Percentiles rank a stretch among this genome's conserved stretches.
Conservation (phyloP, 2,888 invertebrate species). For the Iselma pallidipennis region DNA sequence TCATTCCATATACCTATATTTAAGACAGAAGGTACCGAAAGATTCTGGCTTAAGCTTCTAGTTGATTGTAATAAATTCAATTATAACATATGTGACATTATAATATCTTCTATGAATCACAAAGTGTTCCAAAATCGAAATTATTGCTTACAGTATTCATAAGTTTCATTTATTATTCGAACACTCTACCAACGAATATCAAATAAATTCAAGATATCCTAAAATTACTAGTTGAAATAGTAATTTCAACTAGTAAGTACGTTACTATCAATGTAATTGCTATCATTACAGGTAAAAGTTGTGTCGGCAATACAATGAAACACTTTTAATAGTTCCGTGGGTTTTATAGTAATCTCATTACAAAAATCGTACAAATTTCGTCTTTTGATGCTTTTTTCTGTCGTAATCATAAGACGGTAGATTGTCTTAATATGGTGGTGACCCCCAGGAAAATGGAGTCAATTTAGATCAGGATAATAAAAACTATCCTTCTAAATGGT, state of each 20-base stretch:
- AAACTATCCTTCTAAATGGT: conserved; percentile 22
- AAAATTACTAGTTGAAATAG: background rate
- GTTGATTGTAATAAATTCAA: background rate
- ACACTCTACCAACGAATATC: too few species aligned
- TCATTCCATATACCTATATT: conserved; percentile 3
- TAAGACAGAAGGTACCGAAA: background rate
- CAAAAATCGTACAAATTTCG: background rate
- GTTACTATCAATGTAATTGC: background rate
- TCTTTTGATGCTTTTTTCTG: background rate
- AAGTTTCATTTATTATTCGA: too few species aligned
- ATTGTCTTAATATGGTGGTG: background rate
- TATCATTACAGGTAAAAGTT: background rate
- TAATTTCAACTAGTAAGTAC: background rate
- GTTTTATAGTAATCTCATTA: background rate
- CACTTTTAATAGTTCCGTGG: background rate
- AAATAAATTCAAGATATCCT: too few species aligned
- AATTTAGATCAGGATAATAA: conserved; percentile 17
- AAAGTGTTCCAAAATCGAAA: background rate
- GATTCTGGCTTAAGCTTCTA: background rate
- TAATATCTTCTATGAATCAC: background rate
- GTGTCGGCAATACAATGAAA: background rate
- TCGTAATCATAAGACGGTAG: background rate
- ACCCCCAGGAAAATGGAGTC: conserved; percentile 16
- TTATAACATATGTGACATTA: background rate
- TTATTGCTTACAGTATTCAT: background rate